Base-by-base conservation (phyloP, 2,113 vertebrate genomes). In the Hoplias malabaricus region DNA sequence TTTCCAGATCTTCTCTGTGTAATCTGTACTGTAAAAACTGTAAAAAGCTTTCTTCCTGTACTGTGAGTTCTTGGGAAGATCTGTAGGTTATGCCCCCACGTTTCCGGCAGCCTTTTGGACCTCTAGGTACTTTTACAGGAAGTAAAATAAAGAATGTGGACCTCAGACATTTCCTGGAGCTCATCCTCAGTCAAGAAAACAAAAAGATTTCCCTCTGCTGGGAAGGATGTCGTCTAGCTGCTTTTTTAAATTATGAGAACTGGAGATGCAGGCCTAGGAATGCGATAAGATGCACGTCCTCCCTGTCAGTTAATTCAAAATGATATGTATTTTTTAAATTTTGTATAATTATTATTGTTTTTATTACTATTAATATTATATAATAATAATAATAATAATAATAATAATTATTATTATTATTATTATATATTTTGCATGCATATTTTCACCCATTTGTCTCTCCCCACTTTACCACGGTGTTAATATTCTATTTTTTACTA, bases 11-110 rank as follows among this genome's bases (percentile, higher is more conserved):
- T 4, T 61, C 4, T 27, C 14, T 6, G 14, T 5, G n/a, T 33
- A 34, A 12, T 29, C 38, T 21, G 1, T 14, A 10, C 19, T 79
- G 21, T 21, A 27, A 73, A n/a, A n/a, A n/a, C n/a, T n/a, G n/a
- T 56, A 43, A 48, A 19, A 43, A 16, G n/a, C 23, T 48, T 48
- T 46, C 67, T 70, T 70, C 66, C 67, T 69, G 40, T 19, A 69
- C 21, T 62, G 27, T 33, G 1, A 62, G 54, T 79, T 79, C 69
- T 69, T 79, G 77, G 77, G 33, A 79, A 31, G 10, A 27, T 13
- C 36, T 54, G 59, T 42, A 33, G 68, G 43, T 73, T 46, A 72
- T 73, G 46, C 69, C 46, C 77, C 54, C 10, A 5, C 19, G 13
- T 40, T 10, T 61, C 59, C 34, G 31, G 59, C 9, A 63, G 59